Evolutionary conservation across 2,797 vertebrate genomes (phyloP).

Genomic region (Carapus acus): DNA sequence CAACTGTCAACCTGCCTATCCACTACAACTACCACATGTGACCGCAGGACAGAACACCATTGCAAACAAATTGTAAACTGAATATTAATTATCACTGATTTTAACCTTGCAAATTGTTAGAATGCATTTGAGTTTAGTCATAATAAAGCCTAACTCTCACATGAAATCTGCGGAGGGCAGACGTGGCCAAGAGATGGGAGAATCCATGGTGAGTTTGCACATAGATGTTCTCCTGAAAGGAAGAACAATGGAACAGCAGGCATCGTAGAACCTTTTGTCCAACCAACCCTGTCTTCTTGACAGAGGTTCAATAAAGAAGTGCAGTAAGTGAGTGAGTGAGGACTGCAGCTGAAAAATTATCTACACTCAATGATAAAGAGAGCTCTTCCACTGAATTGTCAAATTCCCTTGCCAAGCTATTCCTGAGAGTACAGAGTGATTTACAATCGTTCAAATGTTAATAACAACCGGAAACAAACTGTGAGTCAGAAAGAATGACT

Average conservation of each 20-base stretch:
- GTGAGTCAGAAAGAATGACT: not conserved
- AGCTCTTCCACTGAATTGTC: not conserved
- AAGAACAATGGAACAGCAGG: constrained; percentile 42
- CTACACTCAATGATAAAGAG: not conserved
- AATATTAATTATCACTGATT: too few relatives aligned
- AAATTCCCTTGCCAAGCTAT: not conserved
- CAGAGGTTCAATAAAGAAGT: constrained; percentile 12
- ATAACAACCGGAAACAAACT: not conserved
- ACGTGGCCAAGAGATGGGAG: constrained; percentile 15
- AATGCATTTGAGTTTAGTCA: constrained; percentile 9
- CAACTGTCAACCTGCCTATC: too few relatives aligned
- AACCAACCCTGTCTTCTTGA: constrained; percentile 8
- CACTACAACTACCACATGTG: too few relatives aligned
- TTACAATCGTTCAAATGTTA: not conserved
- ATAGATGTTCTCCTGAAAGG: constrained; percentile 54
- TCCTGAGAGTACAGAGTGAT: not conserved
- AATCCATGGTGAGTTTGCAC: constrained; percentile 19
- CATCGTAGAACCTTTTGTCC: constrained; percentile 39
- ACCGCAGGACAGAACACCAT: too few relatives aligned
- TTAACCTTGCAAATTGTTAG: constrained; percentile 9
- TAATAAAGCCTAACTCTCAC: constrained; percentile 17
- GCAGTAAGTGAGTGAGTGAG: not conserved
- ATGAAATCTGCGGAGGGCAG: constrained; percentile 40
- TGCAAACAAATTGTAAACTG: not conserved
- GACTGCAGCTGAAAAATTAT: constrained; percentile 8